Conservation (phyloP, 2,888 invertebrate species). For the Holacanthella duospinosa region DNA sequence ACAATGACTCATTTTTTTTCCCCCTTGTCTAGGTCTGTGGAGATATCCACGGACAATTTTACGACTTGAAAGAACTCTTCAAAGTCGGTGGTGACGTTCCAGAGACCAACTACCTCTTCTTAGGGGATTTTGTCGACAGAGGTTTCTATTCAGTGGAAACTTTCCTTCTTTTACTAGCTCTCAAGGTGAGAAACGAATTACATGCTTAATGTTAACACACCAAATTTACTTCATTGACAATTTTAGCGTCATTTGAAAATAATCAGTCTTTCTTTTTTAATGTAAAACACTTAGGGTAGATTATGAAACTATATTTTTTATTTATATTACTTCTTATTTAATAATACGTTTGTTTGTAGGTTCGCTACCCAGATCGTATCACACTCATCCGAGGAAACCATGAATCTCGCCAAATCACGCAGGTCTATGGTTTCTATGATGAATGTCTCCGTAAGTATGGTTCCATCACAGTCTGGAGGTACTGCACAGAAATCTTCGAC, state of each 20-base stretch:
- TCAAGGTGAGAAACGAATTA: constrained; percentile 86
- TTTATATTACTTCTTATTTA: not conserved
- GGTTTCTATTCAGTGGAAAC: constrained; percentile 99
- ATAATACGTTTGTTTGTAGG: constrained; percentile 48
- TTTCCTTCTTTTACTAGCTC: constrained; percentile 84
- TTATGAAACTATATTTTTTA: not conserved
- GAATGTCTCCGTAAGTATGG: constrained; percentile 97
- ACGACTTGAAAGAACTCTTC: constrained; percentile 91
- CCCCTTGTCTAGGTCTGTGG: constrained; percentile 72
- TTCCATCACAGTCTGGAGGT: constrained; percentile 96
- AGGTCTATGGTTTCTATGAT: constrained; percentile 99
- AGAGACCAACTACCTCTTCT: constrained; percentile 96
- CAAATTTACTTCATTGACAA: constrained; percentile 5
- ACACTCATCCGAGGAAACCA: constrained; percentile 97
- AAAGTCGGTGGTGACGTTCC: constrained; percentile 99
- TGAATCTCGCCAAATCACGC: constrained; percentile 97
- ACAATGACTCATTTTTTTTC: not conserved
- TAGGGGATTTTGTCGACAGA: constrained; percentile 99
- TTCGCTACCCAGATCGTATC: constrained; percentile 96
- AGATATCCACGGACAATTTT: constrained; percentile 98
- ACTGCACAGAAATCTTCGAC: constrained; percentile 98
- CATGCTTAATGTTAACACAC: not conserved
- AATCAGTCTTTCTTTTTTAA: constrained; percentile 9
- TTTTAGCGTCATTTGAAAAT: no score
- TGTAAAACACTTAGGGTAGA: constrained; percentile 1